Percentiles rank a stretch among this genome's conserved stretches.
These are phyloP conservation scores for Oenanthe oenanthe DNA, from an alignment of 2,113 vertebrate genomes.

Conservation along the genomic window DNA sequence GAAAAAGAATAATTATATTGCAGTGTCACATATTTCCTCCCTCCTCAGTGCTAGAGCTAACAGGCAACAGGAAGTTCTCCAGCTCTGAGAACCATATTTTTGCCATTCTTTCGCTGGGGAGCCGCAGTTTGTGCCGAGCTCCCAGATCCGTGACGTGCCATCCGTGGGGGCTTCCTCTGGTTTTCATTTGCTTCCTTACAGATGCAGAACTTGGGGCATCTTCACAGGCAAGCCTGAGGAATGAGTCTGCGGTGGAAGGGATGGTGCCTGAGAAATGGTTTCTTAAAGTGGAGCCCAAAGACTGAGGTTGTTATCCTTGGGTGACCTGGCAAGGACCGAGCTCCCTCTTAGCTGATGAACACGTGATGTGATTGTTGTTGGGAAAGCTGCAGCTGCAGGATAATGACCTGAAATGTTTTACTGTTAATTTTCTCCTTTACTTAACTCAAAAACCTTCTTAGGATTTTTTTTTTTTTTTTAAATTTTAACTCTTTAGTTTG, in stretches of 20 bases:
- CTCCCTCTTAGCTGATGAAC: background rate
- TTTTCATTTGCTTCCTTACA: conserved; percentile 52
- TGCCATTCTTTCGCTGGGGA: background rate
- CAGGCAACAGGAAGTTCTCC: conserved; percentile 16
- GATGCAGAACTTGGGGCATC: background rate
- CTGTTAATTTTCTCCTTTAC: background rate
- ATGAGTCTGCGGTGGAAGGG: conserved; percentile 26
- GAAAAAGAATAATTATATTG: conserved; percentile 38
- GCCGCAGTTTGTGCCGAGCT: background rate
- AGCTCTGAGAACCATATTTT: conserved; percentile 14
- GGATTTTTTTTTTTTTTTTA: background rate
- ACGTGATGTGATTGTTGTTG: background rate
- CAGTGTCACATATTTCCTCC: conserved; percentile 11
- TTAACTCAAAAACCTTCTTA: background rate
- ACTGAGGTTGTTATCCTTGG: conserved; percentile 48
- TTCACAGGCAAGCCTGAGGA: conserved; percentile 9
- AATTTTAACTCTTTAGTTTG: background rate
- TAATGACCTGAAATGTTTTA: background rate
- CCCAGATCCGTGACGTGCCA: background rate
- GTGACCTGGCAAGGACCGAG: conserved; percentile 36
- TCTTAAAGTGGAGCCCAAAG: conserved; percentile 17
- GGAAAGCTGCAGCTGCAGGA: conserved; percentile 28
- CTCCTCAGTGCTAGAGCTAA: background rate
- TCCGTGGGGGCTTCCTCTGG: conserved; percentile 12
- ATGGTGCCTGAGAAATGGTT: background rate